A percentile compares a stretch with the other conserved stretches of the same genome.
Evolutionary conservation across 2,113 vertebrate genomes (phyloP).

Genomic region (Otis tarda): DNA sequence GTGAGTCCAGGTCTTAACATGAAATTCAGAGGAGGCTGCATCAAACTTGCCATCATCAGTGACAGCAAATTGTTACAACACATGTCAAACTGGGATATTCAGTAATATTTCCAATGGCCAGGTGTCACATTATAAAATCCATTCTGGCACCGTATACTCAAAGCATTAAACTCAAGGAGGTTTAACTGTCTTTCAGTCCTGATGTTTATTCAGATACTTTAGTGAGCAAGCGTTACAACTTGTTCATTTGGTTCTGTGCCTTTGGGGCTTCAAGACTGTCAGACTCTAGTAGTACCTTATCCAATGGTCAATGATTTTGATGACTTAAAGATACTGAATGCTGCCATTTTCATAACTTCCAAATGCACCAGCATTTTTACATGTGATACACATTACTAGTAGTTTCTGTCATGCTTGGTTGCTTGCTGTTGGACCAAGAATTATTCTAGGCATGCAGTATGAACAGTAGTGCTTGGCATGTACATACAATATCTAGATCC

Average conservation of each 20-base stretch:
- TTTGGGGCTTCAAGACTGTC: neutral
- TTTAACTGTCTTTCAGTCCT: neutral
- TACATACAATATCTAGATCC: rapidly evolving
- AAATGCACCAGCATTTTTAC: rapidly evolving
- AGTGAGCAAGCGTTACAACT: neutral
- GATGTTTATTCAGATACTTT: neutral
- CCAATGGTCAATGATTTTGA: neutral
- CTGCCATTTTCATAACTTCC: neutral
- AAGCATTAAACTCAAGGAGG: neutral
- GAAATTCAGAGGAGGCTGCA: neutral
- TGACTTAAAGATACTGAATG: neutral
- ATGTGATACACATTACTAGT: neutral
- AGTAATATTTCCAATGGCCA: neutral
- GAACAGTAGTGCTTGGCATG: neutral
- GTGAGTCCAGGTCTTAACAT: neutral
- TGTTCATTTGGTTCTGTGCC: neutral
- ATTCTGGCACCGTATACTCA: neutral
- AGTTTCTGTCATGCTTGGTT: neutral
- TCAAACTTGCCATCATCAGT: neutral
- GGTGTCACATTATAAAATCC: neutral
- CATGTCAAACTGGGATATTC: neutral
- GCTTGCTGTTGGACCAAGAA: neutral
- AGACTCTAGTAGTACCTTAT: neutral
- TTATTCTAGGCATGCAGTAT: neutral
- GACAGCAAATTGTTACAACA: neutral